Conservation (phyloP, 2,888 invertebrate species). For the Coelogynopora nodosa region DNA sequence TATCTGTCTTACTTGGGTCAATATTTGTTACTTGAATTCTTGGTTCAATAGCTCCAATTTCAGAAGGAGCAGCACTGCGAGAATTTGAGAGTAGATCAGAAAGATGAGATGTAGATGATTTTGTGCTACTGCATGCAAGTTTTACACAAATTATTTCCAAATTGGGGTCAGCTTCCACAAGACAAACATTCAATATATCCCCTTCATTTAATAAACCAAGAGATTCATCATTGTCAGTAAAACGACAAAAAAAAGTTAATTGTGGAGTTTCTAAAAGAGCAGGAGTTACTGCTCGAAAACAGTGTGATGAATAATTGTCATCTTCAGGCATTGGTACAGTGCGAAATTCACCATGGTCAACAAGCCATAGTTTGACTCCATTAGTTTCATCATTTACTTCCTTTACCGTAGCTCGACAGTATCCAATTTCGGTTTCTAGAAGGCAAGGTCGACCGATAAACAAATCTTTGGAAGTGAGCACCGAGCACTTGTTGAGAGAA, state of each 20-base stretch:
- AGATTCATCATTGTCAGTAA: background rate
- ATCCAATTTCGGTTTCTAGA: background rate
- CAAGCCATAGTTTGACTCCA: background rate
- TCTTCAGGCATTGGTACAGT: background rate
- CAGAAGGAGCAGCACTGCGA: background rate
- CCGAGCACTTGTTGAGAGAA: background rate
- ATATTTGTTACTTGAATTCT: background rate
- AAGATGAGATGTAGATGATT: background rate
- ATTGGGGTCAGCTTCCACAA: background rate
- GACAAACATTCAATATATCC: background rate
- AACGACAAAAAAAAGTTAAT: background rate
- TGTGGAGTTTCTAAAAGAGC: background rate
- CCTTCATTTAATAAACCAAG: background rate
- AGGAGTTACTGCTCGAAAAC: background rate
- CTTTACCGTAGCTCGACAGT: background rate
- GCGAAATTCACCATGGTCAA: background rate
- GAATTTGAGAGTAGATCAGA: background rate
- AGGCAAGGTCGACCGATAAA: background rate
- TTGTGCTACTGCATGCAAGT: background rate
- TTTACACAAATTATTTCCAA: background rate
- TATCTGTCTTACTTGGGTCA: background rate
- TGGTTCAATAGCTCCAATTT: background rate
- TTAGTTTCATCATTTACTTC: background rate
- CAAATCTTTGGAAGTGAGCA: background rate
- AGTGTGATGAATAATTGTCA: background rate